These are phyloP conservation scores for Psittacara wagleri DNA, from an alignment of 2,113 vertebrate species.

Conservation along the genomic window DNA sequence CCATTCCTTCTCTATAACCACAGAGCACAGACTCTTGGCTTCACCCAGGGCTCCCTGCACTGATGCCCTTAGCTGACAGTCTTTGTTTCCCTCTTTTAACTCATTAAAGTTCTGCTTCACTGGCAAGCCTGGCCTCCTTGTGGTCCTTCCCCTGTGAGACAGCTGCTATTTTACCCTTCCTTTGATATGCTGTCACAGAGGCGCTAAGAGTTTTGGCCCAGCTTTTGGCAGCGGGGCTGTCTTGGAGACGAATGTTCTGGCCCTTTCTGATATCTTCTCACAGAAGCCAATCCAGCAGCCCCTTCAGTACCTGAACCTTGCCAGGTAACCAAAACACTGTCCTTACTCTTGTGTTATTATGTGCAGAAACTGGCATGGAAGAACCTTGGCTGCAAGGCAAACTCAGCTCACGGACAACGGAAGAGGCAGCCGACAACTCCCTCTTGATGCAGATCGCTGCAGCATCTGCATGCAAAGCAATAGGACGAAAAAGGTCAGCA, in stretches of 20 bases:
- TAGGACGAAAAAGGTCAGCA: neutral
- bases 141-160: neutral
- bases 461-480: neutral
- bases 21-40: too few species aligned
- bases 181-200: neutral
- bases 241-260: neutral
- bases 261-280: neutral
- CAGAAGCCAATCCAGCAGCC: neutral
- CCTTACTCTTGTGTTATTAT: neutral
- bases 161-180: neutral
- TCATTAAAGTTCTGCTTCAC: constrained; percentile 16
- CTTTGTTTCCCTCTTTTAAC: neutral
- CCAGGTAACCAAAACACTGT: neutral
- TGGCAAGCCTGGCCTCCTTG: neutral
- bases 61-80: neutral
- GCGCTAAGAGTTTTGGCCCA: neutral
- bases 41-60: too few species aligned
- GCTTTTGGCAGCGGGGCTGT: neutral
- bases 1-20: too few species aligned
- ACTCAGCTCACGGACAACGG: neutral
- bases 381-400: neutral
- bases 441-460: neutral
- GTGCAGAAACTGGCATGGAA: neutral
- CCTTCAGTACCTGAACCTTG: neutral
- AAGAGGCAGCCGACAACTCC: neutral